A percentile compares a stretch with the other conserved stretches of the same genome.
These are phyloP conservation scores for Lysandra bellargus DNA, from an alignment of 2,888 invertebrate genomes.

Conservation along the genomic window DNA sequence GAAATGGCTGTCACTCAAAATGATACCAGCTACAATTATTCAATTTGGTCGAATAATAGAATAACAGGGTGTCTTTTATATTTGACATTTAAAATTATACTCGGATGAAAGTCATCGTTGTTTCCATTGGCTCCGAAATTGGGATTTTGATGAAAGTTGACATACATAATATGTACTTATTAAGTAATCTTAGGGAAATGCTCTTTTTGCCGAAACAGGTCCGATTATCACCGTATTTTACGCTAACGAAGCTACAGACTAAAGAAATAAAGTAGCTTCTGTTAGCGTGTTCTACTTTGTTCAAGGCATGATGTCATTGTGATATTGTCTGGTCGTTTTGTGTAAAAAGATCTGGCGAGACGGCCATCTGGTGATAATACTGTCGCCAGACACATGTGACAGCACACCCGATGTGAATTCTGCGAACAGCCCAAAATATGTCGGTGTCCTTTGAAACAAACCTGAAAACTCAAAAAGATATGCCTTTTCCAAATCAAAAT, in stretches of 20 bases:
- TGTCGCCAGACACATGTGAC: conserved; percentile 2
- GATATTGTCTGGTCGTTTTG: conserved; percentile 16
- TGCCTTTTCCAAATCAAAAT: background rate
- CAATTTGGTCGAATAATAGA: too few relatives aligned
- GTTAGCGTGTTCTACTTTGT: conserved; percentile 12
- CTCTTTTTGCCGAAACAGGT: too few relatives aligned
- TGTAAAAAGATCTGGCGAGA: conserved; percentile 16
- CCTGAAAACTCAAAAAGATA: too few relatives aligned
- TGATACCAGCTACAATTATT: background rate
- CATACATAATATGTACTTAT: too few relatives aligned
- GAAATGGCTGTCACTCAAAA: background rate
- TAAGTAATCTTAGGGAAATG: too few relatives aligned
- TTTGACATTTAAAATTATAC: too few relatives aligned
- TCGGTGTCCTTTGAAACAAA: background rate
- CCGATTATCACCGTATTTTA: background rate
- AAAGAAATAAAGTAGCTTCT: background rate
- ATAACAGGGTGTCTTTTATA: too few relatives aligned
- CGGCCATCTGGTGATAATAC: conserved; percentile 7
- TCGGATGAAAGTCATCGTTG: too few relatives aligned
- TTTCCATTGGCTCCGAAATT: too few relatives aligned
- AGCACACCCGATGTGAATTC: background rate
- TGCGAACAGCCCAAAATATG: background rate
- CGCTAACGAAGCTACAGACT: background rate
- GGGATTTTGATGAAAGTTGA: too few relatives aligned
- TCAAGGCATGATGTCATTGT: conserved; percentile 1